Percentiles rank a stretch among this genome's conserved stretches.
Evolutionary conservation across 2,797 vertebrate genomes (phyloP).

Genomic region (Spheniscus humboldti): DNA sequence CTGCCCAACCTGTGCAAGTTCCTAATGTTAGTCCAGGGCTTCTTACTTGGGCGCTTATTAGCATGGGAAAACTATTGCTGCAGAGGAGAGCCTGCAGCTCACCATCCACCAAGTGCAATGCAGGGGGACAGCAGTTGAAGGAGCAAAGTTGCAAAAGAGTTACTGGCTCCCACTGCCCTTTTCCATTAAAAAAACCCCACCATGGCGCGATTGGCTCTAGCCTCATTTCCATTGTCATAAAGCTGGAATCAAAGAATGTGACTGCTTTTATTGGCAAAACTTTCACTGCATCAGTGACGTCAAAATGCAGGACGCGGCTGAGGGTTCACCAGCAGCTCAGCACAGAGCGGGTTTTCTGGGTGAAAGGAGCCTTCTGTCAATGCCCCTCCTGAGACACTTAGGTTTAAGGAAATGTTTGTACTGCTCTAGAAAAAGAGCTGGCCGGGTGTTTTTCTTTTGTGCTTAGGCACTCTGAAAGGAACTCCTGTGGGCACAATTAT

Average conservation of each 20-base stretch:
- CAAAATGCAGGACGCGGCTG: slow-evolving; percentile 47
- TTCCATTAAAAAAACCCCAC: slow-evolving; percentile 67
- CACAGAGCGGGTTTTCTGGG: slow-evolving; percentile 33
- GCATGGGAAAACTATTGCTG: background rate
- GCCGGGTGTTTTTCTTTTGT: slow-evolving; percentile 77
- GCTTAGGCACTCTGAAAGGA: slow-evolving; percentile 76
- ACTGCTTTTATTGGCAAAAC: slow-evolving; percentile 74
- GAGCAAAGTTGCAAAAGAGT: background rate
- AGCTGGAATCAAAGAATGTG: slow-evolving; percentile 68
- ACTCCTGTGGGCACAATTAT: slow-evolving; percentile 77
- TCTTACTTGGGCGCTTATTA: background rate
- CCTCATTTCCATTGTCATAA: slow-evolving; percentile 64
- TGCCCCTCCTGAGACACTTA: slow-evolving; percentile 74
- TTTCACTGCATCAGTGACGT: slow-evolving; percentile 61
- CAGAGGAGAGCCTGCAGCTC: background rate
- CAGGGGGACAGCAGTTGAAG: background rate
- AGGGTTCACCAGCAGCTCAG: slow-evolving; percentile 38
- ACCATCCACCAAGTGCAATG: background rate
- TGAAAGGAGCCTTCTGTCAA: slow-evolving; percentile 76
- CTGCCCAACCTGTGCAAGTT: background rate
- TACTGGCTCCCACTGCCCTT: slow-evolving; percentile 9
- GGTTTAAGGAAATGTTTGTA: slow-evolving; percentile 79
- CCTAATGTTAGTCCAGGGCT: background rate
- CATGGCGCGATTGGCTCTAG: slow-evolving; percentile 18
- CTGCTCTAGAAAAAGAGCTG: slow-evolving; percentile 73